Evolutionary conservation across 2,888 invertebrate species (phyloP), one percentile per base, ranked within the genome.

Genomic region (Silvanus unidentatus): DNA sequence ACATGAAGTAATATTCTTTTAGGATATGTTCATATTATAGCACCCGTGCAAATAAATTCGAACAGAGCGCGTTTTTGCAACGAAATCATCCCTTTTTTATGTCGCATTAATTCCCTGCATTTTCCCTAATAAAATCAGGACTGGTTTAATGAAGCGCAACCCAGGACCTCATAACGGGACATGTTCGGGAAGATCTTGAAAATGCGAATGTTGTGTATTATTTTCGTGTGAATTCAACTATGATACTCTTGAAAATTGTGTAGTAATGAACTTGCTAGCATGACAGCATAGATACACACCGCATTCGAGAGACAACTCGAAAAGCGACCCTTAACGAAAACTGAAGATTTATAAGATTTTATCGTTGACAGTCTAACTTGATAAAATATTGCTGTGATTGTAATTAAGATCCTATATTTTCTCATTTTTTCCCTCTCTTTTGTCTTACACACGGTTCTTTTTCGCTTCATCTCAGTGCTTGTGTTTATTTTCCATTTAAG

Each of bases 341-440:
- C 32, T 38, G 43, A 50, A 58, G 58, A 58, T 61, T 61, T 61
- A 62, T 62, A 51, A 49, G 54, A 60, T 57, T 58, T 57, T 60
- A 62, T 57, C 59, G 54, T 50, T 51, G 59, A 55, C 56, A 58
- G 53, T 54, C 50, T 58, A 60, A 59, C 57, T 53, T 60, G 62
- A 61, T 62, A 57, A 58, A 60, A 52, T 59, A 55, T 54, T 42
- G 49, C 52, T 55, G 55, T 54, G 59, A 54, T 57, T 55, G 57
- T 57, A 62, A 62, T 62, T 60, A 62, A 62, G 62, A 59, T 61
- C 52, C 50, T 42, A 37, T 45, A 45, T 45, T 39, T 43, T 48
- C 43, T 40, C 32, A 37, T 45, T 45, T 45, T 39, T 43, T 48
- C 43, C 43, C 32, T 43, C 45, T 38, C 38, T 32, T 9, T 37